A percentile compares a stretch with the other conserved stretches of the same genome.
These are phyloP conservation scores for Hypselothyrea guttata DNA, from an alignment of 2,888 invertebrate species.

Conservation along the genomic window DNA sequence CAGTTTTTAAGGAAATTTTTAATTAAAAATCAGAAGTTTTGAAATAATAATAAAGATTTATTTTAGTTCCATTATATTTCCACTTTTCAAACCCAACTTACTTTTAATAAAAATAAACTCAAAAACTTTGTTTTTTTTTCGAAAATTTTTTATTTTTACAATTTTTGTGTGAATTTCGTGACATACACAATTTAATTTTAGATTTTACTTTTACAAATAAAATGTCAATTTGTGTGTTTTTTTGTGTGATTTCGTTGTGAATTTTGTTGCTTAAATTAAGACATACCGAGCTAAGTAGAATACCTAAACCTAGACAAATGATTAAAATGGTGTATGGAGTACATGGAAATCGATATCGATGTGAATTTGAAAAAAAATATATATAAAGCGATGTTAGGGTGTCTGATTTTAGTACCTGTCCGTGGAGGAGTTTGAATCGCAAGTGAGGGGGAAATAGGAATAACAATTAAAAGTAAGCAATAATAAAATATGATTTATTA, in stretches of 20 bases:
- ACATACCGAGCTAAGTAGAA: conserved; percentile 60
- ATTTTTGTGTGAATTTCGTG: conserved; percentile 19
- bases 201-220: background rate
- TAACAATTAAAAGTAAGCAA: background rate
- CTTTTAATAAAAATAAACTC: background rate
- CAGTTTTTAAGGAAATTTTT: no score
- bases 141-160: conserved; percentile 43
- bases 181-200: conserved; percentile 19
- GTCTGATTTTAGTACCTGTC: background rate
- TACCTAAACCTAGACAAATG: conserved; percentile 74
- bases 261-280: conserved; percentile 53
- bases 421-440: background rate
- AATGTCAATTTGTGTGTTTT: conserved; percentile 14
- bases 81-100: no score
- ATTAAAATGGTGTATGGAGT: conserved; percentile 36
- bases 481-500: background rate
- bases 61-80: no score
- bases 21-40: no score
- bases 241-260: conserved; percentile 21
- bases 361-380: conserved; percentile 13
- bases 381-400: background rate
- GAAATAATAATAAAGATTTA: no score
- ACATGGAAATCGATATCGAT: conserved; percentile 19
- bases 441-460: background rate
- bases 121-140: conserved; percentile 11